Conservation (phyloP, 2,797 vertebrate genomes). For the Lepus oiostolus region DNA sequence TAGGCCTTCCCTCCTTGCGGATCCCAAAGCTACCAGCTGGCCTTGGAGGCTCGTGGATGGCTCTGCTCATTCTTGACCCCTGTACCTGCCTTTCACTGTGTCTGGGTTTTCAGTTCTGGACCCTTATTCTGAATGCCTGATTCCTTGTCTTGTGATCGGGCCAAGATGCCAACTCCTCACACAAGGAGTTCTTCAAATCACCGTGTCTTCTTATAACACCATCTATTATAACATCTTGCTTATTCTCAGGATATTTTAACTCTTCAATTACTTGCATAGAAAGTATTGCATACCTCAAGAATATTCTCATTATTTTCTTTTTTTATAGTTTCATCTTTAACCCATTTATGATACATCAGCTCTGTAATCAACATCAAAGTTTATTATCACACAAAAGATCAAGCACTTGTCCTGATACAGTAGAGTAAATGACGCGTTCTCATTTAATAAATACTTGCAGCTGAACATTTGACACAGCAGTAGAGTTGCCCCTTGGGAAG, state of each 20-base stretch:
- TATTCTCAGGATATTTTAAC: neutral
- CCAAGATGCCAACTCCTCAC: too few relatives aligned
- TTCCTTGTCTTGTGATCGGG: neutral
- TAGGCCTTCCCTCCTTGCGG: too few relatives aligned
- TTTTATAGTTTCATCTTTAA: too few relatives aligned
- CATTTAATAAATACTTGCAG: too few relatives aligned
- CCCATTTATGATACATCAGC: too few relatives aligned
- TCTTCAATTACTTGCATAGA: neutral
- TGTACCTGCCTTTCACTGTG: fast-evolving
- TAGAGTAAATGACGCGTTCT: too few relatives aligned
- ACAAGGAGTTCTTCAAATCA: neutral
- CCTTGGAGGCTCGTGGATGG: neutral
- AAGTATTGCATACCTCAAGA: neutral
- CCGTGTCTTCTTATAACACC: neutral
- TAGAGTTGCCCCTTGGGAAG: too few relatives aligned
- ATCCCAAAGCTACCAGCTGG: too few relatives aligned
- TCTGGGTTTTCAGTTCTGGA: neutral
- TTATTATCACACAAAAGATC: too few relatives aligned
- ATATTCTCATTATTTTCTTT: neutral
- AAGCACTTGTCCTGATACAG: too few relatives aligned
- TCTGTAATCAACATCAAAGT: too few relatives aligned
- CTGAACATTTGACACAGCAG: too few relatives aligned
- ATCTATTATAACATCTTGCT: neutral
- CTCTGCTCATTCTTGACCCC: neutral
- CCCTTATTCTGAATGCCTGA: neutral